Evolutionary conservation across 2,888 invertebrate species (phyloP), one percentile per base, ranked within the genome.

Genomic region (Nemurella pictetii): DNA sequence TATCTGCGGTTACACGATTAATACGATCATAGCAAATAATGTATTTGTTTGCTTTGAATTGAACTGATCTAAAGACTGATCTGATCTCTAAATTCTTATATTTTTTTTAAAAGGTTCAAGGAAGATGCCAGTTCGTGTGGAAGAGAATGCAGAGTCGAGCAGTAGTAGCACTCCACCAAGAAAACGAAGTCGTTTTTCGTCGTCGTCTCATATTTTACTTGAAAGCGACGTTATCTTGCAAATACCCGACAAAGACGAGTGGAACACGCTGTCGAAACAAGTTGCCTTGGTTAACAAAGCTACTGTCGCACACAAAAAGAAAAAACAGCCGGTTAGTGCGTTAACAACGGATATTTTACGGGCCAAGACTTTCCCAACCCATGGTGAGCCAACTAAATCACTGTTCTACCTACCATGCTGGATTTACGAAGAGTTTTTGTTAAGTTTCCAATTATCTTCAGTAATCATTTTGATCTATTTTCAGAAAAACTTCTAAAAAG

Each of bases 121-220:
- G 90, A 91, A 91, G 90, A 91, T 91, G 91, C 91, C 91, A 90
- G 91, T 91, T 89, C 90, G 91, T 90, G 90, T 90, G 89, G 90
- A 90, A 89, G 90, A 90, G 89, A 90, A 91, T 90, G 90, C 91
- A 88, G 89, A 89, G 88, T 90, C 90, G 89, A 90, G 55, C 55
- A 55, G 77, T 85, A 86, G 86, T 84, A 85, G 85, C 81, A 27
- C 85, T 88, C 91, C 91, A 85, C 91, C 91, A 75, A 90, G 90
- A 88, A 91, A 91, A 89, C 91, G 90, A 88, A 88, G 90, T 88
- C 90, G 91, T 88, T 89, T 90, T 85, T 90, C 90, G 86, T 88
- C 90, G 85, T 86, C 88, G 85, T 55, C 20, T 12, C 15, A 55
- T 55, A 55, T 87, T 87, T 88, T 83, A 84, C 80, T 85, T 83